Percentiles rank a stretch among this genome's conserved stretches.
Evolutionary conservation across 2,888 invertebrate species (phyloP).

Genomic region (Cacoxenus indagator): DNA sequence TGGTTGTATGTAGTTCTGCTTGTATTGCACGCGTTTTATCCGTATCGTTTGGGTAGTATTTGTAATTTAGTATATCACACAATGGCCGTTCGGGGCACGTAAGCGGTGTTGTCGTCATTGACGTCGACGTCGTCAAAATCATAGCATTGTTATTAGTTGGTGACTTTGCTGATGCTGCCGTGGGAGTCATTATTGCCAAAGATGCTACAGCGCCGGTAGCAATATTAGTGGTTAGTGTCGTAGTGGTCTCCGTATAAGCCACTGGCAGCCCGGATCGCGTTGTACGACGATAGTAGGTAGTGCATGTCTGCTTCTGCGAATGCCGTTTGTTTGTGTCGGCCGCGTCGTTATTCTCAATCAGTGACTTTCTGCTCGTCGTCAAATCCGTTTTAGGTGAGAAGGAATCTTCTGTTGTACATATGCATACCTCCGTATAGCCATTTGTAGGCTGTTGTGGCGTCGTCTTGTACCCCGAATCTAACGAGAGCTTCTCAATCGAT

Average conservation of each 20-base stretch:
- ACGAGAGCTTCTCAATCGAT: slow-evolving; percentile 67
- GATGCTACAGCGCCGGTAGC: not conserved
- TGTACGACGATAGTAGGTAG: slow-evolving; percentile 64
- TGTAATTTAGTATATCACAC: slow-evolving; percentile 69
- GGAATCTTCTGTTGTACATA: slow-evolving; percentile 64
- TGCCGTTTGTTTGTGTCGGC: not conserved
- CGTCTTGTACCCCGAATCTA: slow-evolving; percentile 69
- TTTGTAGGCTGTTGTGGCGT: slow-evolving; percentile 62
- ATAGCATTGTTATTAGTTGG: slow-evolving; percentile 39
- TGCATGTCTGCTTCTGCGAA: slow-evolving; percentile 32
- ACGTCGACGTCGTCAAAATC: not conserved
- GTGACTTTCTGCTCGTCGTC: slow-evolving; percentile 37
- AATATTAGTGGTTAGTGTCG: slow-evolving; percentile 9
- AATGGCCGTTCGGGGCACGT: slow-evolving; percentile 62
- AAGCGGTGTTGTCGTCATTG: slow-evolving; percentile 33
- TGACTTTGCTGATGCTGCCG: slow-evolving; percentile 17
- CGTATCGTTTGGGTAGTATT: slow-evolving; percentile 67
- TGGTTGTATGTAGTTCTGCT: slow-evolving; percentile 65
- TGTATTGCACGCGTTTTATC: slow-evolving; percentile 63
- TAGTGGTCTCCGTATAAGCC: slow-evolving; percentile 49
- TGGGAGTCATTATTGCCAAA: slow-evolving; percentile 34
- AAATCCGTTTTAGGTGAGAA: slow-evolving; percentile 62
- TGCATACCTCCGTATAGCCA: slow-evolving; percentile 53
- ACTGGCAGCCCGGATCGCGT: slow-evolving; percentile 63
- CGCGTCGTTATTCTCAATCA: not conserved